phyloP scores from a whole-genome alignment of 2,113 vertebrate species.

The Onychostoma macrolepis region DNA sequence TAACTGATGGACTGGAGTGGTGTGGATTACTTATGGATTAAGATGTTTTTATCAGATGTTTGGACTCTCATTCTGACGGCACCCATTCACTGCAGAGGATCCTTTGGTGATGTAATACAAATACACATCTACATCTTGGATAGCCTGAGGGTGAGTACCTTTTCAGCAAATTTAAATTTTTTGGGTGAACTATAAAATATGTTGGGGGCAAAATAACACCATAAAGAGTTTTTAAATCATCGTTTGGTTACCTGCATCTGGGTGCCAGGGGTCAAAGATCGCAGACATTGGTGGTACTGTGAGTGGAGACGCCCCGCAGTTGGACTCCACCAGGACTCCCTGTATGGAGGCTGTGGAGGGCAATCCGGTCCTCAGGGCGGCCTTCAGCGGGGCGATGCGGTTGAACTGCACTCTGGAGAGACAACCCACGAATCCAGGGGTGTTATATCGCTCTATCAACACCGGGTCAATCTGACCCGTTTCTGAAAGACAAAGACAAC shows the following conservation, averaged over 20 bases:
- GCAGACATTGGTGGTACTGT: conserved; percentile 90
- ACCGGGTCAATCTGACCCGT: conserved; percentile 92
- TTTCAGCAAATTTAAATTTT: too few species aligned
- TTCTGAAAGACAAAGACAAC: conserved; percentile 74
- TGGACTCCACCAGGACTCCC: conserved; percentile 93
- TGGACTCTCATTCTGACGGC: not conserved
- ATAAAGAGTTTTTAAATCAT: not conserved
- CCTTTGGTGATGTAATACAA: not conserved
- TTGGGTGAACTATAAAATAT: not conserved
- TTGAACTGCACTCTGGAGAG: conserved; percentile 93
- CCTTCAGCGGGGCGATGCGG: conserved; percentile 88
- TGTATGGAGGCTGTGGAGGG: conserved; percentile 82
- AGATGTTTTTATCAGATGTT: not conserved
- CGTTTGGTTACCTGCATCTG: conserved; percentile 82
- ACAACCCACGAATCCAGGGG: conserved; percentile 92
- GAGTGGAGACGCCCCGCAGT: conserved; percentile 92
- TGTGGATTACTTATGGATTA: not conserved
- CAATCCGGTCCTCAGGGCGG: conserved; percentile 82
- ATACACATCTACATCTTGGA: too few species aligned
- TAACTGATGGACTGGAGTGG: not conserved
- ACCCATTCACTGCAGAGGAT: not conserved
- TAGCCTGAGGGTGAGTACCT: too few species aligned
- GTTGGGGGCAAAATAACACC: not conserved
- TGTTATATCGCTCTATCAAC: conserved; percentile 91
- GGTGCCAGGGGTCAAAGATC: conserved; percentile 89